Evolutionary conservation across 2,113 vertebrate species (phyloP), one percentile per base, ranked within the genome.

Genomic region (Rhinichthys klamathensis): DNA sequence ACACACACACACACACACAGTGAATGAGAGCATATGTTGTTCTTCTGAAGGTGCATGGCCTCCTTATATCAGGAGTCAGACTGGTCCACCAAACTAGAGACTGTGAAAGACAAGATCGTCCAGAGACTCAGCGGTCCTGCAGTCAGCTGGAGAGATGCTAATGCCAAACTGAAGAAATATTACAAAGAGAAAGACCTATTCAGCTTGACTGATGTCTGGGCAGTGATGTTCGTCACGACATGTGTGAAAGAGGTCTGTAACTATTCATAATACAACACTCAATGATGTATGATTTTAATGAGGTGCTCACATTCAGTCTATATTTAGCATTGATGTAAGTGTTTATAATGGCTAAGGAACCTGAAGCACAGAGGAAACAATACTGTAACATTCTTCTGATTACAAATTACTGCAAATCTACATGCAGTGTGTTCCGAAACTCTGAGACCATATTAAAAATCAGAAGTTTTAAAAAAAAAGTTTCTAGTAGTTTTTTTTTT

Each of bases 201-300:
- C 44, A 77, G 72, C 10, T 1, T 84, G 18, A 84, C 82, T 7
- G 72, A 84, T 4, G 10, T 84, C 13, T 84, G 72, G 72, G 72
- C 82, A 32, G 41, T 18, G 41, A 3, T 76, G 9, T 2, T 65
- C 21, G 2, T 0, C n/a, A n/a, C n/a, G n/a, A n/a, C n/a, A n/a
- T 30, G 51, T 30, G 58, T 84, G 18, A 84, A 84, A 76, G 83
- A 84, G 83, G 72, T 76, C 13, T 51, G 56, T 61, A n/a, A 38
- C 35, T 38, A 6, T 38, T 2, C 10, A 15, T 6, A n/a, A 32
- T 10, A 1, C 38, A 32, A 32, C 6, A 5, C 15, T 21, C n/a
- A n/a, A n/a, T 7, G 16, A 1, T 38, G 23, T n/a, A 8, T 60
- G 10, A 61, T 27, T n/a, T 23, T 51, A 51, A 16, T 56, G 51